Evolutionary conservation across 2,113 vertebrate genomes (phyloP), one percentile per base, ranked within the genome.

Genomic region (Aptenodytes forsteri): DNA sequence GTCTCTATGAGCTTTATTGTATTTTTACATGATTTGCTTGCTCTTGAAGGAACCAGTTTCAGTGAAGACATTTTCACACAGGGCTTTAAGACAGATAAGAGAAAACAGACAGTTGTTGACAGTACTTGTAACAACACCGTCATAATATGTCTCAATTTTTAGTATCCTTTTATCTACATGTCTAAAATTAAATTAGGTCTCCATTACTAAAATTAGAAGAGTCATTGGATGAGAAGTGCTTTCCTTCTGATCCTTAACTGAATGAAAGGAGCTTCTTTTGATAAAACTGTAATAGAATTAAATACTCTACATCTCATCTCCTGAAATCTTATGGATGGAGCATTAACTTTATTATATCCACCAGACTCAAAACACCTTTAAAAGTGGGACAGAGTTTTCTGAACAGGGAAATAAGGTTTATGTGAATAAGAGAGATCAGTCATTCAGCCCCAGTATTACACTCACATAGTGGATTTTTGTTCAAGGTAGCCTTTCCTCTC

Each of bases 191-290:
- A 98, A 97, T 98, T 98, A 98, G 49, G 26, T 76, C 62, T 97
- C 98, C 98, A 98, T 98, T 98, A 98, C 97, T 91, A 97, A 98
- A 98, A 98, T 98, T 96, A 98, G 89, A 92, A 89, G 89, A 96
- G 61, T 95, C 89, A 97, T 96, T 97, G 95, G 95, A 98, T 98
- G 97, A 96, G 67, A 97, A 95, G 85, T 90, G 78, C 95, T 97
- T 96, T 86, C 78, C 95, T 90, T 82, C 96, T 96, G 95, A 97
- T 94, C 40, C 90, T 96, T 97, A 97, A 91, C 90, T 90, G 94
- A 97, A 96, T 94, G 89, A 87, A 96, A 97, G 97, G 70, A 89
- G 64, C 83, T 97, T 85, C 61, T 95, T 98, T 97, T 90, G 95
- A 97, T 97, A 97, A 97, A 97, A 94, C 87, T 95, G 3, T 98